Conservation (phyloP, 2,888 invertebrate genomes). For the Conomelus anceps region DNA sequence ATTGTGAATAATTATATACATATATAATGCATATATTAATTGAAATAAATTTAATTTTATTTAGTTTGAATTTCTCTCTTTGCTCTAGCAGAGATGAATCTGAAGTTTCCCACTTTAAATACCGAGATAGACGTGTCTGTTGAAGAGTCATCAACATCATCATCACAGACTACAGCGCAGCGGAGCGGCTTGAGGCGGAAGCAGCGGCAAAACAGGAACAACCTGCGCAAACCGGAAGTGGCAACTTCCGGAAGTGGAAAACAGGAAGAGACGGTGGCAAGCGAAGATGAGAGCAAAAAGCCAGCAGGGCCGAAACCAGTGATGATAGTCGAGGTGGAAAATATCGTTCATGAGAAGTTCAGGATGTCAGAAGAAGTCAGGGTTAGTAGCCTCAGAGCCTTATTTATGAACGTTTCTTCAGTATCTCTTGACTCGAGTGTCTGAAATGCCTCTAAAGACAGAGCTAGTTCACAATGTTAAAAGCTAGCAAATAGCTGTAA, state of each 20-base stretch:
- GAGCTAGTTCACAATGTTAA: background rate
- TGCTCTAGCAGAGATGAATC: conserved; percentile 57
- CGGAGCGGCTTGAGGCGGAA: conserved; percentile 27
- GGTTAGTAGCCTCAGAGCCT: conserved; percentile 40
- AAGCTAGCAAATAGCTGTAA: too few species aligned
- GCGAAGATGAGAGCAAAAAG: conserved; percentile 36
- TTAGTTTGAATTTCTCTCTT: too few species aligned
- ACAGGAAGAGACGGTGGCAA: conserved; percentile 22
- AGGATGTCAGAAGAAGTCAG: conserved; percentile 91
- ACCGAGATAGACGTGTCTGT: conserved; percentile 68
- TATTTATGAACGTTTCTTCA: background rate
- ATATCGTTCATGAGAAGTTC: conserved; percentile 81
- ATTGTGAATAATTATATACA: too few species aligned
- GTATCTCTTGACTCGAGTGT: background rate
- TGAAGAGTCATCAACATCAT: conserved; percentile 23
- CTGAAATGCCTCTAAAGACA: background rate
- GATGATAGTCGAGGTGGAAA: conserved; percentile 91
- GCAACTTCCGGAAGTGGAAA: conserved; percentile 32
- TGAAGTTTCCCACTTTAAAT: conserved; percentile 78
- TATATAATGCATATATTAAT: too few species aligned
- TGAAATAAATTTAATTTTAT: too few species aligned
- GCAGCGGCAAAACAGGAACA: conserved; percentile 44
- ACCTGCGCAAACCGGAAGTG: conserved; percentile 43
- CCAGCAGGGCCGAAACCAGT: conserved; percentile 45
- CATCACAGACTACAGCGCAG: conserved; percentile 33